phyloP scores from a whole-genome alignment of 2,888 invertebrate genomes.

The Zygothrica quintamaculata region DNA sequence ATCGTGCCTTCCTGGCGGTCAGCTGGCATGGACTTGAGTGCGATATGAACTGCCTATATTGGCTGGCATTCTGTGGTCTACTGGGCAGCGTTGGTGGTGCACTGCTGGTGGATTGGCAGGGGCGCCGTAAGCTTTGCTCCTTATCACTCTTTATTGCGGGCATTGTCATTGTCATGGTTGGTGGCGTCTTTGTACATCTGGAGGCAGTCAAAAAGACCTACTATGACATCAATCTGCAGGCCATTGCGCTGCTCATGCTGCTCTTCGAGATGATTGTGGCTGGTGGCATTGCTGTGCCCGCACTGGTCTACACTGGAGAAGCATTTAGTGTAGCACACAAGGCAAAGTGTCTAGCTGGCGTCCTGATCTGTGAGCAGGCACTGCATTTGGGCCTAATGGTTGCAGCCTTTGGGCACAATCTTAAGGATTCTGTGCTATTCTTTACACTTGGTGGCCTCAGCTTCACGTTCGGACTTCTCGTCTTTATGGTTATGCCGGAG shows the following conservation, averaged over 20 bases:
- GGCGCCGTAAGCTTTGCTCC: constrained; percentile 74
- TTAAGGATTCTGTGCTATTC: constrained; percentile 70
- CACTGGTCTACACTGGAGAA: constrained; percentile 79
- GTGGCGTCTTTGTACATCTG: constrained; percentile 78
- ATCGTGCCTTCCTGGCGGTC: constrained; percentile 75
- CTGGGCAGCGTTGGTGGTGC: constrained; percentile 77
- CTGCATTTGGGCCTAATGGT: constrained; percentile 73
- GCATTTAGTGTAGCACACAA: constrained; percentile 80
- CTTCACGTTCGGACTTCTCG: constrained; percentile 68
- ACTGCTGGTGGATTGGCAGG: constrained; percentile 75
- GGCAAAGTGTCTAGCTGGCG: constrained; percentile 67
- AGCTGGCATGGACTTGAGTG: constrained; percentile 76
- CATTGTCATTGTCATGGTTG: constrained; percentile 75
- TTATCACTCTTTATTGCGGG: constrained; percentile 74
- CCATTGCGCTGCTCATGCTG: constrained; percentile 73
- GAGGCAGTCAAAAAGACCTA: constrained; percentile 62
- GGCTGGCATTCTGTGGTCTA: constrained; percentile 75
- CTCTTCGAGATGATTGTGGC: constrained; percentile 77
- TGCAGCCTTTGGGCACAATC: constrained; percentile 57
- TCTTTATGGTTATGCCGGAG: constrained; percentile 80
- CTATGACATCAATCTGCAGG: constrained; percentile 66
- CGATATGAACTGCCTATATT: constrained; percentile 77
- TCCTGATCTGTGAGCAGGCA: constrained; percentile 74
- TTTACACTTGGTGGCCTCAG: constrained; percentile 76
- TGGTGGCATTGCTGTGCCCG: constrained; percentile 75